Evolutionary conservation across 2,113 vertebrate species (phyloP).

Genomic region (Hemichromis elongatus): DNA sequence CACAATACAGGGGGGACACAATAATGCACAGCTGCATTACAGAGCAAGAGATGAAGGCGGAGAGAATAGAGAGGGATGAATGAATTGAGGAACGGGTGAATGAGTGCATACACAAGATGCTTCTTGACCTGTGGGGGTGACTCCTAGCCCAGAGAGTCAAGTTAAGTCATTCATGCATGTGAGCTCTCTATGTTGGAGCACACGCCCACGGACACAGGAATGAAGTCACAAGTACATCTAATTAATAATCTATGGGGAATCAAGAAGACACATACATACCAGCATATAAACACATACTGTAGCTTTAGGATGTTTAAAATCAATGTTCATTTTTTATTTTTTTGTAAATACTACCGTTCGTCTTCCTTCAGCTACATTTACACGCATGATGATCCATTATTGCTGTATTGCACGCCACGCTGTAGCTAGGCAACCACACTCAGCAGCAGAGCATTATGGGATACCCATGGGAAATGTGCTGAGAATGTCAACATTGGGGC

Average conservation of each 20-base stretch:
- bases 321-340: not conserved
- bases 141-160: conserved; percentile 26
- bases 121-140: conserved; percentile 49
- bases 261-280: not conserved
- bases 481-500: conserved; percentile 66
- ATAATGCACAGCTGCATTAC: conserved; percentile 5
- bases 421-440: conserved; percentile 65
- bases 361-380: not conserved
- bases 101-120: conserved; percentile 31
- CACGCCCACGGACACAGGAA: conserved; percentile 24
- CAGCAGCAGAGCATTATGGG: conserved; percentile 74
- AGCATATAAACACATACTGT: not conserved
- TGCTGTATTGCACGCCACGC: conserved; percentile 26
- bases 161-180: conserved; percentile 49
- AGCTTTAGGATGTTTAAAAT: not conserved
- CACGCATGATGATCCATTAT: not conserved
- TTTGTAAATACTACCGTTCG: not conserved
- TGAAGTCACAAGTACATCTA: not conserved
- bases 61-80: not conserved
- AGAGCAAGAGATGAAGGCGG: not conserved
- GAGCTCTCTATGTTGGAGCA: conserved; percentile 28
- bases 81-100: conserved; percentile 35
- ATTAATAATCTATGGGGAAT: conserved; percentile 32
- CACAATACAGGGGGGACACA: not conserved
- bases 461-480: conserved; percentile 72